phyloP scores from a whole-genome alignment of 2,797 vertebrate genomes.

The Varecia variegata region DNA sequence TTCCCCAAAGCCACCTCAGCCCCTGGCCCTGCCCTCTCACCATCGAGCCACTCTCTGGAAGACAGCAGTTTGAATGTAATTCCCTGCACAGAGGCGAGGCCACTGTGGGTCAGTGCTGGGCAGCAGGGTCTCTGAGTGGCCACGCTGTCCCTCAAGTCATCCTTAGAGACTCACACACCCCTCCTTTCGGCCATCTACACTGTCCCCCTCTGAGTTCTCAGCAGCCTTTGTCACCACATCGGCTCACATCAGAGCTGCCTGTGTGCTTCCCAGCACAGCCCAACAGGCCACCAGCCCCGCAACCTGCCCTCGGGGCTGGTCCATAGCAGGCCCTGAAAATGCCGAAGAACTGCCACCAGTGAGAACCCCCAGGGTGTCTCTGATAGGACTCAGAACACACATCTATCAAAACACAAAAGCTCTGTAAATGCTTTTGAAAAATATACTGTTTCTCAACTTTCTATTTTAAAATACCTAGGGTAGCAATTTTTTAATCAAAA shows the following conservation, averaged over 20 bases:
- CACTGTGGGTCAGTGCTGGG: background rate
- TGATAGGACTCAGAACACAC: background rate
- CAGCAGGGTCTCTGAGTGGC: background rate
- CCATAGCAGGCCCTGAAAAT: background rate
- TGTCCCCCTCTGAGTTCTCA: background rate
- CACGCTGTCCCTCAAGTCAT: background rate
- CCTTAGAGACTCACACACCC: background rate
- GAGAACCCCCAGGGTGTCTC: background rate
- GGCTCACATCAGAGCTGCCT: background rate
- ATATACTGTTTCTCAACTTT: background rate
- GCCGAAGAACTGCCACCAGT: background rate
- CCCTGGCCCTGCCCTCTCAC: background rate
- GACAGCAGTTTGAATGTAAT: background rate
- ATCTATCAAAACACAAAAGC: background rate
- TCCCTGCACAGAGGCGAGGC: rapidly evolving
- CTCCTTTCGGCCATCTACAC: background rate
- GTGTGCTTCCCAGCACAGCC: background rate
- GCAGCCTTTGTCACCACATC: background rate
- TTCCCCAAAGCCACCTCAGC: background rate
- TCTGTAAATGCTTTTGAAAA: background rate
- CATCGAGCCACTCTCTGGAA: rapidly evolving
- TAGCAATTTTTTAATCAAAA: background rate
- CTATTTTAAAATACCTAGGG: background rate
- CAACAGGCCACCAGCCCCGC: background rate
- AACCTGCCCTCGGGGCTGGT: background rate